Percentiles rank a stretch among this genome's conserved stretches.
Evolutionary conservation across 2,888 invertebrate species (phyloP).

Genomic region (Drosophila affinis): DNA sequence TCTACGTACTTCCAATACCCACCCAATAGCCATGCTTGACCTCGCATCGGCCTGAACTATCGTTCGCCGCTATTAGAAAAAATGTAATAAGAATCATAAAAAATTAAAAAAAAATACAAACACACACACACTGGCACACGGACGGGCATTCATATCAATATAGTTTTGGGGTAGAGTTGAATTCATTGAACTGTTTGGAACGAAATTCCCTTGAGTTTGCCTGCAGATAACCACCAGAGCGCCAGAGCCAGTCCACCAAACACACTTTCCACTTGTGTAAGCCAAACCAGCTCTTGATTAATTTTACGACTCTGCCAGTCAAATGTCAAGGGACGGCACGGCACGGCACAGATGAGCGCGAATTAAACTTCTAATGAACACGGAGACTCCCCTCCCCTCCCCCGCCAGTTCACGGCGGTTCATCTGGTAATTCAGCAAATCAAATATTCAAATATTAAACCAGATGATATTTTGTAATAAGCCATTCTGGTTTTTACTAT

Average conservation of each 20-base stretch:
- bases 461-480: background rate
- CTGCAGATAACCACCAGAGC: conserved; percentile 23
- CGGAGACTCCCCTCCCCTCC: no score
- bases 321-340: conserved; percentile 48
- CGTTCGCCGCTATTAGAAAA: conserved; percentile 2
- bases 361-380: no score
- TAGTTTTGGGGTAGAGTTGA: conserved; percentile 30
- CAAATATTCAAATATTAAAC: background rate
- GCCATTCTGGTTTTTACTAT: background rate
- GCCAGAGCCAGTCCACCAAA: background rate
- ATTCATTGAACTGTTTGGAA: conserved; percentile 30
- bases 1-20: conserved; percentile 30
- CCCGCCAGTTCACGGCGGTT: no score
- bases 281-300: conserved; percentile 41
- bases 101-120: conserved; percentile 52
- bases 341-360: no score
- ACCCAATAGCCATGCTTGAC: conserved; percentile 54
- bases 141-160: background rate
- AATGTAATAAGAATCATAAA: conserved; percentile 63
- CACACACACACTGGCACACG: conserved; percentile 1
- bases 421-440: no score
- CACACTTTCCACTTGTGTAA: background rate
- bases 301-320: conserved; percentile 50
- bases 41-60: conserved; percentile 49
- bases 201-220: conserved; percentile 10